Conservation (phyloP, 2,113 vertebrate species). For the Elachura formosa region DNA sequence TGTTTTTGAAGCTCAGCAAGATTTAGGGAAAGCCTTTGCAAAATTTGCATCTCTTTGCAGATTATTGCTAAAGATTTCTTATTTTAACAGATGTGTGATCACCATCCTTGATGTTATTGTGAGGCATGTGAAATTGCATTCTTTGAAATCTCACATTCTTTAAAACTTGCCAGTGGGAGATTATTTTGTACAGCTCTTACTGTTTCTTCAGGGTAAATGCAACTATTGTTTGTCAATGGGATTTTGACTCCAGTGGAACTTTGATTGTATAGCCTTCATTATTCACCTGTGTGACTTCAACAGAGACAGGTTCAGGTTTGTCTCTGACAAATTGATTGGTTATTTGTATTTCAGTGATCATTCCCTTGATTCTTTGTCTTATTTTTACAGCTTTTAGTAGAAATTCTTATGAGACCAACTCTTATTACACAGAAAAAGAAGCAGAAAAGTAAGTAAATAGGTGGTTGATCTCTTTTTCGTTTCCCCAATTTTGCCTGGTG, state of each 20-base stretch:
- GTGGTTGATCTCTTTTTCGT: neutral
- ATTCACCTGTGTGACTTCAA: neutral
- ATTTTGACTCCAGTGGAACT: neutral
- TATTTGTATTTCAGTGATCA: neutral
- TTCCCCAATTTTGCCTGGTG: neutral
- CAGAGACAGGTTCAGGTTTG: neutral
- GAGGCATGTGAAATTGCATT: neutral
- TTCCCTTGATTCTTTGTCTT: slow-evolving; percentile 14
- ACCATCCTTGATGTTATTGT: neutral
- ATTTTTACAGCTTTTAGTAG: slow-evolving; percentile 86
- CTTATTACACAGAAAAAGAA: slow-evolving; percentile 93
- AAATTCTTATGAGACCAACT: slow-evolving; percentile 97
- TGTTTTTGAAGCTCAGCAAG: neutral
- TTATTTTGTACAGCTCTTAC: neutral
- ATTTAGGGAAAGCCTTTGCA: neutral
- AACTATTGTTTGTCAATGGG: neutral
- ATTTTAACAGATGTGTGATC: neutral
- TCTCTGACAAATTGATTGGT: neutral
- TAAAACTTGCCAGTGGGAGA: neutral
- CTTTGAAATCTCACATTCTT: neutral
- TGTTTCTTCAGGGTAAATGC: neutral
- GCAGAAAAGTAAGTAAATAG: slow-evolving; percentile 84
- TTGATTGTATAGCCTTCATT: neutral
- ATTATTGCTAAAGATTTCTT: neutral
- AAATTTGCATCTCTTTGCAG: neutral